Percentiles rank a stretch among this genome's conserved stretches.
These are phyloP conservation scores for Luehdorfia chinensis DNA, from an alignment of 1,140 invertebrate genomes.

Conservation along the genomic window DNA sequence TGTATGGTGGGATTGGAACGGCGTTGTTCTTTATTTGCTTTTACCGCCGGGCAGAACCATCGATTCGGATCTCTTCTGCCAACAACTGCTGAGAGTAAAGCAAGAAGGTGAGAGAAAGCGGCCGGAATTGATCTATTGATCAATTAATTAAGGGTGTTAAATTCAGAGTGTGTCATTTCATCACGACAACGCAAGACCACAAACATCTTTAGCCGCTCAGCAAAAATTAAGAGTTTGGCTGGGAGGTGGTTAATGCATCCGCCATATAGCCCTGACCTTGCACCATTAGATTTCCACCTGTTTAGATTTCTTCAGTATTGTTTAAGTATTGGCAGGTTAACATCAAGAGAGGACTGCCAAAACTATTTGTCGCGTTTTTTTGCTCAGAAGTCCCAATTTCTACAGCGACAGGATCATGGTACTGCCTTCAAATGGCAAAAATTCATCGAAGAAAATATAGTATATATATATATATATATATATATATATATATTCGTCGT, in stretches of 20 bases:
- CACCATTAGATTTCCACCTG: slow-evolving; percentile 18
- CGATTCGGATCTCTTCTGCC: no score
- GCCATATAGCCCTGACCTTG: slow-evolving; percentile 21
- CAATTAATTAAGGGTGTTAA: no score
- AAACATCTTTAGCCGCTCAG: slow-evolving; percentile 2
- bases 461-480: no score
- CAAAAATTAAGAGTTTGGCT: slow-evolving; percentile 14
- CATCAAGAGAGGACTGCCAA: background rate
- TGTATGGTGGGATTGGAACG: no score
- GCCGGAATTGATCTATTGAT: background rate
- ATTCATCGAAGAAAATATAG: no score
- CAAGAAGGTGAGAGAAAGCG: background rate
- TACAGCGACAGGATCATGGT: no score
- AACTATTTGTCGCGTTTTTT: no score
- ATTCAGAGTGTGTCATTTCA: background rate
- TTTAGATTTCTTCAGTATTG: slow-evolving; percentile 13
- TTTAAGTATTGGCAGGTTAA: background rate
- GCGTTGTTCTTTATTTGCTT: no score
- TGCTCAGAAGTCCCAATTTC: no score
- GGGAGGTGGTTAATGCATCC: slow-evolving; percentile 19
- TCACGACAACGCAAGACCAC: slow-evolving; percentile 11
- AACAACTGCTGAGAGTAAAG: background rate
- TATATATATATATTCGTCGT: no score
- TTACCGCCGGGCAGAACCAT: no score
- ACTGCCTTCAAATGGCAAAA: no score